Base-by-base conservation (phyloP, 1,140 invertebrate genomes). In the Plectrocnemia conspersa region DNA sequence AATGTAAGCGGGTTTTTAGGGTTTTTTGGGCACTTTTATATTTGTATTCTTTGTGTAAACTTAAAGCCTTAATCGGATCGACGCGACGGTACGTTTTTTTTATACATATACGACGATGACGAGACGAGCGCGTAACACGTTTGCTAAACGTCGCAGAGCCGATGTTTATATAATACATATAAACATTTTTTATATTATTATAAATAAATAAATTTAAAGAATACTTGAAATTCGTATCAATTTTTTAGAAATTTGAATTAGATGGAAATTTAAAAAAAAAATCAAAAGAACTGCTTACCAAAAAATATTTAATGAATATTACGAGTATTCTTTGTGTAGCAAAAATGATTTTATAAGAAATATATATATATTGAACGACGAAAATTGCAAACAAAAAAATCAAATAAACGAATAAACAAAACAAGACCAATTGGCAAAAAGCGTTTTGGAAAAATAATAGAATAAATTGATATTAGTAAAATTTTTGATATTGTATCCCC, bases 381-480 rank as follows among this genome's bases (percentile, higher is more conserved):
- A 25, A 18, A 33, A n/a, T n/a, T n/a, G n/a, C n/a, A 33, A 47
- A 47, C 32, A 50, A 9, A 9, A 29, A 29, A 29, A 29, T 13
- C 7, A 29, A 9, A 9, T 29, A 13, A 29, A 29, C 7, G 7
- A 19, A 52, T 42, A 52, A 23, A 36, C 21, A 18, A 52, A 27
- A 38, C 29, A 52, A 52, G 50, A 52, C 50, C 50, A 42, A 52
- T 52, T 52, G 50, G 50, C 50, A 29, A 50, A 50, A 50, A 52
- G 41, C 29, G n/a, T 41, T 36, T 44, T 44, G 16, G 41, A 24
- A 22, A 22, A 44, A 24, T 7, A 44, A 44, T 24, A 44, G 35
- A 38, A 38, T 38, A 48, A 50, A 50, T 50, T 50, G 47, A 35
- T 50, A 50, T 36, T 50, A 50, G 32, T 38, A 11, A 50, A 15